A percentile compares a stretch with the other conserved stretches of the same genome.
Evolutionary conservation across 1,140 invertebrate species (phyloP).

Genomic region (Leptinotarsa defecta): DNA sequence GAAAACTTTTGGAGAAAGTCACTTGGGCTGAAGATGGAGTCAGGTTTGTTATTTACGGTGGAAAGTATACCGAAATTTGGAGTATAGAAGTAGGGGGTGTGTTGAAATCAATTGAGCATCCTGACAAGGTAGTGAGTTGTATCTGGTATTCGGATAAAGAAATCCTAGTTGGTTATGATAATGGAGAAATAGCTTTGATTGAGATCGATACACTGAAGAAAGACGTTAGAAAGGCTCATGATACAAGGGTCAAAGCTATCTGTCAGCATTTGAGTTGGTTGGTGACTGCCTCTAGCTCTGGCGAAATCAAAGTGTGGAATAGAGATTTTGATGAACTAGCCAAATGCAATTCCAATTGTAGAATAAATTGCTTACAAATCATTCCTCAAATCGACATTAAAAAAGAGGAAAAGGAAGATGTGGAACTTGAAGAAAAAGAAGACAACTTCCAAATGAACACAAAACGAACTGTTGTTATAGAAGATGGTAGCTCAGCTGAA

Average conservation of each 20-base stretch:
- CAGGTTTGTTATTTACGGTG: conserved; percentile 73
- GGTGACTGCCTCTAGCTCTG: conserved; percentile 71
- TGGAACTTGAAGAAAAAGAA: conserved; percentile 24
- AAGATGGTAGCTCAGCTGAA: conserved; percentile 35
- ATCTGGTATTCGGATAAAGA: conserved; percentile 66
- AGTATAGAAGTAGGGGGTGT: conserved; percentile 73
- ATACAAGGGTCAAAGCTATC: conserved; percentile 71
- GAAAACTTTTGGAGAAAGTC: conserved; percentile 61
- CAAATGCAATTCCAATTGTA: conserved; percentile 62
- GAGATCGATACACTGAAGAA: conserved; percentile 52
- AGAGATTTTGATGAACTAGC: conserved; percentile 60
- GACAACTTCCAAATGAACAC: conserved; percentile 14
- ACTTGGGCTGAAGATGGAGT: conserved; percentile 71
- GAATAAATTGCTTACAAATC: conserved; percentile 64
- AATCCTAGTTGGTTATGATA: conserved; percentile 72
- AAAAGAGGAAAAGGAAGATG: conserved; percentile 42
- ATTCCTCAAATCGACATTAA: conserved; percentile 44
- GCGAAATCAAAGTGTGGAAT: conserved; percentile 79
- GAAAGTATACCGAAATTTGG: conserved; percentile 76
- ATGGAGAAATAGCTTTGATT: conserved; percentile 65
- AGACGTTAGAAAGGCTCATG: conserved; percentile 64
- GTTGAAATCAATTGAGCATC: conserved; percentile 63
- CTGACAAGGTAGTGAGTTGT: conserved; percentile 67
- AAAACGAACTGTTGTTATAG: conserved; percentile 35
- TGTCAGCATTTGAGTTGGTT: conserved; percentile 56